Evolutionary conservation across 2,797 vertebrate genomes (phyloP).

Genomic region (Crypturellus tataupa): DNA sequence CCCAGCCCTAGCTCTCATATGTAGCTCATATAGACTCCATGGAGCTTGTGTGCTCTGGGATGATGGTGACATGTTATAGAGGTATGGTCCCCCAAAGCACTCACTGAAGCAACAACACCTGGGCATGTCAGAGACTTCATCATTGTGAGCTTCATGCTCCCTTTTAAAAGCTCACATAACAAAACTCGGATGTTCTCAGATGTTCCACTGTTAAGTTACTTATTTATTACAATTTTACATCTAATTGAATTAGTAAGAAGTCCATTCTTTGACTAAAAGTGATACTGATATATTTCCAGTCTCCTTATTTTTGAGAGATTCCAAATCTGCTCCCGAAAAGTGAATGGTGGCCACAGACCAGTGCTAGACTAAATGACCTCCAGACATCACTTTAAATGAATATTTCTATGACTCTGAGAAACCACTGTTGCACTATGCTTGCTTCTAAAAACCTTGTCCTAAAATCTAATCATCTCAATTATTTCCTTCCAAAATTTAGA

Average conservation of each 20-base stretch:
- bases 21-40: not conserved
- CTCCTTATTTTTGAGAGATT: not conserved
- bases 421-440: not conserved
- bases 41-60: not conserved
- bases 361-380: not conserved
- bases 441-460: not conserved
- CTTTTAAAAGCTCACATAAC: not conserved
- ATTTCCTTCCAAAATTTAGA: not conserved
- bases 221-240: not conserved
- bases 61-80: rapidly evolving
- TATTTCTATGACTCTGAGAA: not conserved
- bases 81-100: rapidly evolving
- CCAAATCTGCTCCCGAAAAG: not conserved
- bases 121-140: not conserved
- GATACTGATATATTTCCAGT: not conserved
- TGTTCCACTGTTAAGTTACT: not conserved
- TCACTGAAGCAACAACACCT: not conserved
- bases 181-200: not conserved
- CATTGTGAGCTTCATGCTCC: not conserved
- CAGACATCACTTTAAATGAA: not conserved
- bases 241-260: not conserved
- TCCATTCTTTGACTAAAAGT: not conserved
- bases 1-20: not conserved
- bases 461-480: not conserved
- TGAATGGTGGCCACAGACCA: not conserved